Evolutionary conservation across 2,113 vertebrate species (phyloP), one percentile per base, ranked within the genome.

Genomic region (Recurvirostra avosetta): DNA sequence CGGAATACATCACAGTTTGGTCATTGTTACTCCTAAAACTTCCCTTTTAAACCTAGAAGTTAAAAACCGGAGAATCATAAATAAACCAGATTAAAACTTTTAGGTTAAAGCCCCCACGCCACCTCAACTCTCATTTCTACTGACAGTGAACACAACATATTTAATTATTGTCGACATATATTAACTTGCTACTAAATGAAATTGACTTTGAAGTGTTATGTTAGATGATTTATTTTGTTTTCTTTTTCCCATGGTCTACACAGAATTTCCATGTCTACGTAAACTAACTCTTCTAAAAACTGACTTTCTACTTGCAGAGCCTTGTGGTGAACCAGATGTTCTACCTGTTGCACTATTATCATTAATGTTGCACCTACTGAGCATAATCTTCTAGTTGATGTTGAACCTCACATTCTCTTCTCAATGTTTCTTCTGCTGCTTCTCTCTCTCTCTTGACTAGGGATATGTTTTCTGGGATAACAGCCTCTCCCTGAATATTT

Each of bases 1-100:
- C 0, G 1, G 4, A 9, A 59, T 19, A 45, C 1, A 1, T 25
- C 25, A 55, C 5, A 21, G 27, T 53, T 50, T 52, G 26, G 7
- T 20, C 15, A 43, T 16, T 72, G 6, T 41, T 43, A 53, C 40
- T 53, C 4, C 3, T 38, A 9, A 11, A 56, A 58, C 3, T 52
- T 56, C 8, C 2, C 1, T 22, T 80, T 58, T 62, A 62, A 86
- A n/a, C 5, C 17, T 8, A 65, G 27, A 75, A 61, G 15, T 10
- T 79, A 30, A 68, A 56, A 76, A 56, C 1, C 12, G 13, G 8
- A 36, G 20, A 67, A 47, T 36, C 8, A 47, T 30, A 72, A 75
- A 45, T 12, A 88, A 81, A 71, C 1, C 7, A 65, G 9, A 21
- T 58, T 47, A 47, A 83, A 83, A 36, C 11, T 40, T 72, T 34